Evolutionary conservation across 2,797 vertebrate species (phyloP), one percentile per base, ranked within the genome.

Genomic region (Synaphobranchus kaupii): DNA sequence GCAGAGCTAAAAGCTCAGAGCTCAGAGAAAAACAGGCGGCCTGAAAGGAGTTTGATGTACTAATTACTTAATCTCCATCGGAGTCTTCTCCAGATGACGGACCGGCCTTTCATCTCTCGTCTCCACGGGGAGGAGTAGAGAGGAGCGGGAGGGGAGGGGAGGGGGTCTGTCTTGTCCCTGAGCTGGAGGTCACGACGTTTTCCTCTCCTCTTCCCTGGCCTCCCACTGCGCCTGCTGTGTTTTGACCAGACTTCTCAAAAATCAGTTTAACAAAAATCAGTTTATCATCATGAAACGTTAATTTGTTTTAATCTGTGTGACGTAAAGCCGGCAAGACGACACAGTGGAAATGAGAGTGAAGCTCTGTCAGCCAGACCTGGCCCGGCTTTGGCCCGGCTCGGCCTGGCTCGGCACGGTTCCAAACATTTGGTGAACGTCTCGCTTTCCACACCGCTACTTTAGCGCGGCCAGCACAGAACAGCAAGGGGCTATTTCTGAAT

Each of bases 11-110:
- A 68, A 2, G 39, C 13, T n/a, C 25, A 25, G 10, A 25, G n/a
- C 25, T 28, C 28, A 73, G 31, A n/a, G 76, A 8, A 9, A 44
- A 22, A 2, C 3, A 48, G 39, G 39, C 17, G 7, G 71, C 9
- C 34, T 28, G 12, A 20, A 39, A 17, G 71, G n/a, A 39, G 71
- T 76, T 76, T 76, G 71, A 44, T 39, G 34, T 76, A 76, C 71
- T 76, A 76, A 76, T 76, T 76, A 76, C 31, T 39, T 39, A 39
- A 76, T 76, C 31, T 76, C 71, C 71, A 39, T 76, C 25, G 60
- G 60, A 66, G 60, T 22, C 22, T 66, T 25, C 60, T n/a, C 25
- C 60, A 25, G 60, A 25, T 9, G 60, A 22, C 25, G 22, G 60
- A 1, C 60, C 25, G 60, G 22, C 20, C 60, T 66, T 66, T 66